Conservation (phyloP, 2,797 vertebrate species). For the Tokudaia tokunoshimensis region DNA sequence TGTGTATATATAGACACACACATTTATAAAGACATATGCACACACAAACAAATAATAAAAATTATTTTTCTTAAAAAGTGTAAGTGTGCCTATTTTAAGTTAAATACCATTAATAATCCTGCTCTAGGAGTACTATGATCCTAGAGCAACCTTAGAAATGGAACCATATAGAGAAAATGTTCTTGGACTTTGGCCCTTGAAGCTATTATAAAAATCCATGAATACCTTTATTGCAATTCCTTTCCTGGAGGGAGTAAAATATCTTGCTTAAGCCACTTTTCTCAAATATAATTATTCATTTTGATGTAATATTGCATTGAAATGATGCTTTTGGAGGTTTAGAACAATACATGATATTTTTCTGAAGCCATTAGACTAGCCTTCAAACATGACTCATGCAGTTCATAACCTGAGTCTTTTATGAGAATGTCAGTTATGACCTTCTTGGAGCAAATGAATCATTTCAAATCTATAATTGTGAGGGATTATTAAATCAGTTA, state of each 20-base stretch:
- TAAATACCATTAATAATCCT: slow-evolving; percentile 22
- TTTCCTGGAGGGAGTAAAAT: slow-evolving; percentile 18
- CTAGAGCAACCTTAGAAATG: background rate
- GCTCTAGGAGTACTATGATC: background rate
- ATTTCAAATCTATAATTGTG: slow-evolving; percentile 67
- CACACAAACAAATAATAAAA: background rate
- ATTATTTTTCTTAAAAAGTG: background rate
- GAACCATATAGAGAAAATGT: background rate
- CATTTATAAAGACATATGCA: background rate
- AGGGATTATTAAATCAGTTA: slow-evolving; percentile 70
- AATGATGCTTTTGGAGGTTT: slow-evolving; percentile 16
- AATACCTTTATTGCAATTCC: background rate
- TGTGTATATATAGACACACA: too few relatives aligned
- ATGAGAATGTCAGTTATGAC: slow-evolving; percentile 60
- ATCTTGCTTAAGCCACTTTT: slow-evolving; percentile 39
- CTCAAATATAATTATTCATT: slow-evolving; percentile 19
- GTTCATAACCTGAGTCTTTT: slow-evolving; percentile 47
- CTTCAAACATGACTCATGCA: slow-evolving; percentile 57
- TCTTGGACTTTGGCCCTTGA: background rate
- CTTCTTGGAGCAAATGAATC: slow-evolving; percentile 59
- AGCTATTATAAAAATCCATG: slow-evolving; percentile 8
- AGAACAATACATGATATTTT: slow-evolving; percentile 24
- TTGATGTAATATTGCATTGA: slow-evolving; percentile 30
- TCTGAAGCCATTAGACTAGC: slow-evolving; percentile 21
- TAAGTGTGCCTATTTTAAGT: slow-evolving; percentile 24